These are phyloP conservation scores for Karalla daura DNA, from an alignment of 2,797 vertebrate genomes.

Conservation along the genomic window DNA sequence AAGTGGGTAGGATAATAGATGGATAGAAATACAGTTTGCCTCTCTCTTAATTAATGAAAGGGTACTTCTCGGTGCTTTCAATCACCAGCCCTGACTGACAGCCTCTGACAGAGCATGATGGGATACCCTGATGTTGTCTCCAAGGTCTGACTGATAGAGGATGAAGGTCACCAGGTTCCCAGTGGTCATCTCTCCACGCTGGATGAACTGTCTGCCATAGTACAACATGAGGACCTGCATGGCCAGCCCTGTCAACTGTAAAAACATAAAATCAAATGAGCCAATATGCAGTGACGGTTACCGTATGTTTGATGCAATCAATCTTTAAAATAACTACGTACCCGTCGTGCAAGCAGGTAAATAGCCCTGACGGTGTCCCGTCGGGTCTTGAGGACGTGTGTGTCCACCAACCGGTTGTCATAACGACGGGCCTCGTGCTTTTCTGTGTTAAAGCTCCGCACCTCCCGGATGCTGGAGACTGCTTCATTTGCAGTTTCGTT, in stretches of 20 bases:
- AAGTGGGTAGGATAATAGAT: background rate
- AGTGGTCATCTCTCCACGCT: constrained; percentile 77
- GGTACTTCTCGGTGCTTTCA: background rate
- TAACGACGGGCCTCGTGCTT: constrained; percentile 81
- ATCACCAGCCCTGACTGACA: background rate
- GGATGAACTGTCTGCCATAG: constrained; percentile 82
- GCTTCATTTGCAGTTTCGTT: constrained; percentile 84
- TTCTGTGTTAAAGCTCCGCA: constrained; percentile 85
- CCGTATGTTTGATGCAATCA: accelerated
- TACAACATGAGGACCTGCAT: constrained; percentile 85
- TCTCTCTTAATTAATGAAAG: background rate
- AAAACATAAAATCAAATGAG: background rate
- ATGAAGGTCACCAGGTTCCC: constrained; percentile 89
- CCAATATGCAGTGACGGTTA: background rate
- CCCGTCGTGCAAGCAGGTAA: constrained; percentile 82
- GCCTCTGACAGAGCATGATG: background rate
- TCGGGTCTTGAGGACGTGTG: constrained; percentile 71
- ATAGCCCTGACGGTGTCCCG: constrained; percentile 67
- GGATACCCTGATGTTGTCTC: constrained; percentile 68
- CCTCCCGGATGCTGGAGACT: constrained; percentile 79
- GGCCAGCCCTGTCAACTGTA: constrained; percentile 67
- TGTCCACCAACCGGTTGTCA: constrained; percentile 72
- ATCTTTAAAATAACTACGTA: constrained; percentile 56
- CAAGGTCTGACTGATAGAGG: constrained; percentile 83
- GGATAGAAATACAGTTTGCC: background rate